Conservation (phyloP, 2,797 vertebrate species). For the Natrix natrix region DNA sequence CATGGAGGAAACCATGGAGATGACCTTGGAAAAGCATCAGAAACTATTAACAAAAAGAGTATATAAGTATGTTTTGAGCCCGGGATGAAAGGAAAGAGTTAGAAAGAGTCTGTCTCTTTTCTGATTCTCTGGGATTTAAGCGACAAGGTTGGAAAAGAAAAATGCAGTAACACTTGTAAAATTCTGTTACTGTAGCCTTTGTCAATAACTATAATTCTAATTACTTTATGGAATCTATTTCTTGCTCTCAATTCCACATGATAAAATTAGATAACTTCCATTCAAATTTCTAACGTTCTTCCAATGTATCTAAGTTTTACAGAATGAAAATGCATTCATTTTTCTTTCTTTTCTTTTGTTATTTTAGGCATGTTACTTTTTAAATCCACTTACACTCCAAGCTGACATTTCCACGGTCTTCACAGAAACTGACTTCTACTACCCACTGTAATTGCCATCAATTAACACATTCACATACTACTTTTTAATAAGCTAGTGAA, state of each 20-base stretch:
- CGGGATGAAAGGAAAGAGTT: background rate
- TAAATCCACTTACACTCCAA: background rate
- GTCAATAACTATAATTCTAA: background rate
- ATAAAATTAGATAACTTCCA: background rate
- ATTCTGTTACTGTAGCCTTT: background rate
- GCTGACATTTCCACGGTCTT: background rate
- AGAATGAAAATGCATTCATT: background rate
- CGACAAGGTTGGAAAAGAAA: background rate
- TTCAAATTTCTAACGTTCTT: background rate
- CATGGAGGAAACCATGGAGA: background rate
- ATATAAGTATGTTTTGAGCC: background rate
- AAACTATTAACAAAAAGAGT: background rate
- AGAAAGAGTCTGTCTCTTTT: background rate
- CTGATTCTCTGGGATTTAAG: background rate
- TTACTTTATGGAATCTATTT: background rate
- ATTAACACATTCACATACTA: background rate
- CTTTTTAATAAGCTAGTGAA: background rate
- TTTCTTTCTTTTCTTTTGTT: background rate
- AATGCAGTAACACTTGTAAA: background rate
- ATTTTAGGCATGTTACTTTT: background rate
- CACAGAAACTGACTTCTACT: background rate
- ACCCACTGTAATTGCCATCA: background rate
- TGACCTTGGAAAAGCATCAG: background rate
- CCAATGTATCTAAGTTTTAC: background rate
- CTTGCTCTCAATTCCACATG: background rate